Percentiles rank a stretch among this genome's conserved stretches.
These are phyloP conservation scores for Megalops cyprinoides DNA, from an alignment of 2,797 vertebrate genomes.

Conservation along the genomic window DNA sequence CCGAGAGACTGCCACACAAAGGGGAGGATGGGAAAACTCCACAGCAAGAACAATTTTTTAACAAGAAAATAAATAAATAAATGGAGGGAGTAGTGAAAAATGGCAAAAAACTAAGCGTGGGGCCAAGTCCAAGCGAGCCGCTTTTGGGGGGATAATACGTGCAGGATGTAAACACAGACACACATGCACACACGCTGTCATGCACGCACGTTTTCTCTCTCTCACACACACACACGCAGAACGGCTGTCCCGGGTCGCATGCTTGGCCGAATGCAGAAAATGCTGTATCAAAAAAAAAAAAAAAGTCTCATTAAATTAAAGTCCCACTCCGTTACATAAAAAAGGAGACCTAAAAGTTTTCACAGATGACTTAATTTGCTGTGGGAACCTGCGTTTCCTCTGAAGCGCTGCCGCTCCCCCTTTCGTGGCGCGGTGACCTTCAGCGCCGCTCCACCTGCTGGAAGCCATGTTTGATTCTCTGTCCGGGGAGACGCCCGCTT, in stretches of 20 bases:
- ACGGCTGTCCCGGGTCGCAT: neutral
- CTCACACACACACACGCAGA: constrained; percentile 2
- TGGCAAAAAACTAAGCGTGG: neutral
- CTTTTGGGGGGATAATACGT: neutral
- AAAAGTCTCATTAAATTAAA: constrained; percentile 63
- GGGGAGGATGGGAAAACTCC: constrained; percentile 42
- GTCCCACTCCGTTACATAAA: constrained; percentile 51
- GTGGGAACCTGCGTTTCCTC: constrained; percentile 71
- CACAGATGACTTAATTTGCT: constrained; percentile 85
- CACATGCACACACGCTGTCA: neutral
- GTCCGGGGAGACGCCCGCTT: constrained; percentile 76
- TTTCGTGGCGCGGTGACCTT: constrained; percentile 80
- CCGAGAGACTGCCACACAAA: constrained; percentile 52
- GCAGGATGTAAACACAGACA: constrained; percentile 20
- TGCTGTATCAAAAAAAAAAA: constrained; percentile 28
- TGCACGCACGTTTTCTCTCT: neutral
- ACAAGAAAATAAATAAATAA: neutral
- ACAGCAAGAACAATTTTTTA: constrained; percentile 28
- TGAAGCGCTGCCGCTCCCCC: constrained; percentile 62
- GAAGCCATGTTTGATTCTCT: constrained; percentile 88
- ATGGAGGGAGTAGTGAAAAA: neutral
- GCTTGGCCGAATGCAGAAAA: constrained; percentile 17
- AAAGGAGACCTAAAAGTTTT: constrained; percentile 48
- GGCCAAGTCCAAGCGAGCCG: neutral
- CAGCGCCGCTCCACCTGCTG: constrained; percentile 83